A percentile compares a stretch with the other conserved stretches of the same genome.
Conservation (phyloP, 1,140 invertebrate species). For the Solenopsis fugax region DNA sequence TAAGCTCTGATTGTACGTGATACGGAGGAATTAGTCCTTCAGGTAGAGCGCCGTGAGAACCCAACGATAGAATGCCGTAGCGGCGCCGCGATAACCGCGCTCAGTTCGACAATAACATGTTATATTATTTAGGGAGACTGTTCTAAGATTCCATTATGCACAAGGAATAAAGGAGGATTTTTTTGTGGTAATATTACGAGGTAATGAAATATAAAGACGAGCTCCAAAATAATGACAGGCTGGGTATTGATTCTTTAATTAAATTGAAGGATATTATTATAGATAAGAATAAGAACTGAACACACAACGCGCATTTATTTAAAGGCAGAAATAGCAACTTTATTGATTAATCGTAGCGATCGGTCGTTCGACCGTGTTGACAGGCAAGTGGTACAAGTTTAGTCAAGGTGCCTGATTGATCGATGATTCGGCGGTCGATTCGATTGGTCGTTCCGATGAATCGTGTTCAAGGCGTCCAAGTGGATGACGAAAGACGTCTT, state of each 20-base stretch:
- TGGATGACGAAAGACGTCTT: conserved; percentile 22
- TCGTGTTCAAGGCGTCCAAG: background rate
- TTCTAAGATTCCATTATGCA: background rate
- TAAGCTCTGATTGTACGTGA: conserved; percentile 30
- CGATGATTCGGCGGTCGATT: conserved; percentile 63
- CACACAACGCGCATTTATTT: conserved; percentile 6
- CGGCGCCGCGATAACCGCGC: background rate
- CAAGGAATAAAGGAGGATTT: background rate
- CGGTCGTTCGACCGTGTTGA: conserved; percentile 23
- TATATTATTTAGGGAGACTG: background rate
- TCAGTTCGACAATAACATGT: background rate
- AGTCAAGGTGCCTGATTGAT: background rate
- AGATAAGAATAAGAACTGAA: background rate
- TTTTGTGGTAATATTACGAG: too few species aligned
- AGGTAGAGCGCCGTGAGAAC: background rate
- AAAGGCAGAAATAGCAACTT: conserved; percentile 56
- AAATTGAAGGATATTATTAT: background rate
- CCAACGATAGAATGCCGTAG: conserved; percentile 16
- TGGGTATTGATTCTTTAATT: background rate
- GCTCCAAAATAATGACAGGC: background rate
- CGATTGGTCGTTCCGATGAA: conserved; percentile 33
- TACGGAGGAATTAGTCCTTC: conserved; percentile 30
- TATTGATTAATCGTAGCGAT: conserved; percentile 55
- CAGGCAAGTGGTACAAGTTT: conserved; percentile 36
- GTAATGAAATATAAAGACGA: background rate